Evolutionary conservation across 2,888 invertebrate genomes (phyloP).

Genomic region (Folsomia manolachei): DNA sequence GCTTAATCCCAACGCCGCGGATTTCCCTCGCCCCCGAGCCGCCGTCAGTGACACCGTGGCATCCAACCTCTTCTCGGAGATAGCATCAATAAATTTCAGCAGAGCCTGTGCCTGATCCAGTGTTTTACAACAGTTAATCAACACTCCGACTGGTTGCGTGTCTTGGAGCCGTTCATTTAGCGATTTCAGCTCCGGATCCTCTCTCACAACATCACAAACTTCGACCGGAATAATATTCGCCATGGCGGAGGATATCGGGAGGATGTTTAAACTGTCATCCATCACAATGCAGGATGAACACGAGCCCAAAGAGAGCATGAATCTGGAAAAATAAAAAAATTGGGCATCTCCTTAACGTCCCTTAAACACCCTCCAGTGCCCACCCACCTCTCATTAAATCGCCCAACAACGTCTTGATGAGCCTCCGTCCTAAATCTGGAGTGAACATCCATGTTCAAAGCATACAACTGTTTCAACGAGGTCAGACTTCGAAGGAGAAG

Average conservation of each 20-base stretch:
- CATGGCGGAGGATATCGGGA: slow-evolving; percentile 88
- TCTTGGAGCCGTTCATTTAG: slow-evolving; percentile 81
- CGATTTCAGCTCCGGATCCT: slow-evolving; percentile 65
- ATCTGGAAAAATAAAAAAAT: slow-evolving; percentile 55
- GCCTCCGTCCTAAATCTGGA: slow-evolving; percentile 91
- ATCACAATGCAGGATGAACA: slow-evolving; percentile 87
- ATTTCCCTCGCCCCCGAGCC: slow-evolving; percentile 95
- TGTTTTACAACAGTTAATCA: slow-evolving; percentile 86
- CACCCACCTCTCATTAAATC: slow-evolving; percentile 87
- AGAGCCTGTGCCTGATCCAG: slow-evolving; percentile 84
- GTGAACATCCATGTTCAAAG: slow-evolving; percentile 98
- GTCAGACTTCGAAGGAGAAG: slow-evolving; percentile 79
- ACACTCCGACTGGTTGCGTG: slow-evolving; percentile 84
- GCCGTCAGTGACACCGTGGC: slow-evolving; percentile 95
- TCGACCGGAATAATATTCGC: slow-evolving; percentile 71
- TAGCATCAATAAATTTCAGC: slow-evolving; percentile 87
- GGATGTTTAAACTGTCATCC: slow-evolving; percentile 85
- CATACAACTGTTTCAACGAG: slow-evolving; percentile 89
- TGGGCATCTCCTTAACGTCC: neutral
- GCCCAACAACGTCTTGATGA: slow-evolving; percentile 81
- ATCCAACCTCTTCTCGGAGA: slow-evolving; percentile 79
- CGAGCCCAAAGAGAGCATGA: slow-evolving; percentile 83
- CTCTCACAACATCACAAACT: slow-evolving; percentile 58
- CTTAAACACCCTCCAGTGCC: too few species aligned
- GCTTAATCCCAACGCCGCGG: slow-evolving; percentile 90